phyloP scores from a whole-genome alignment of 53 echinoderm and acorn worm species.

The Actinopyga echinites region DNA sequence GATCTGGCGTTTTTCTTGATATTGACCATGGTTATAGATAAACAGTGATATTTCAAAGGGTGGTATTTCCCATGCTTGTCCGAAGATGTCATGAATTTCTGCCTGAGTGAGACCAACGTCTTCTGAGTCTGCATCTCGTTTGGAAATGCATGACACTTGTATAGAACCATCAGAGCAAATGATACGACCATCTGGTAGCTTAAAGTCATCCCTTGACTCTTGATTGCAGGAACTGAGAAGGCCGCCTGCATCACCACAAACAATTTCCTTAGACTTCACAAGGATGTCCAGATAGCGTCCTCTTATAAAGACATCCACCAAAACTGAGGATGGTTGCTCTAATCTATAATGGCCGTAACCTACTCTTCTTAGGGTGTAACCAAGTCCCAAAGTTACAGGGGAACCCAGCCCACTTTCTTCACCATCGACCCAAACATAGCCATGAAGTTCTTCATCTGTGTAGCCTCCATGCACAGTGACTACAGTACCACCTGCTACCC shows the following conservation, averaged over 20 bases:
- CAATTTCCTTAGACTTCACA: not conserved
- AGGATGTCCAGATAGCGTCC: constrained; percentile 70
- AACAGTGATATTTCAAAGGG: constrained; percentile 36
- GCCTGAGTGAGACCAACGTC: constrained; percentile 44
- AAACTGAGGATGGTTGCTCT: constrained; percentile 31
- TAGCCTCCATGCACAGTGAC: constrained; percentile 76
- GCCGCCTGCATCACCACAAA: constrained; percentile 58
- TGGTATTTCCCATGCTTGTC: constrained; percentile 66
- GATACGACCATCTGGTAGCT: constrained; percentile 56
- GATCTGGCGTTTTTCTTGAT: constrained; percentile 61
- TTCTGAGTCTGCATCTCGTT: not conserved
- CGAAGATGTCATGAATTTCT: constrained; percentile 71
- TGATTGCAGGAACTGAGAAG: constrained; percentile 74
- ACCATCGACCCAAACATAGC: constrained; percentile 67
- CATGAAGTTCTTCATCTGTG: constrained; percentile 66
- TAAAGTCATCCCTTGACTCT: constrained; percentile 67
- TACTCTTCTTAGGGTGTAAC: constrained; percentile 50
- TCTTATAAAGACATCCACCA: constrained; percentile 62
- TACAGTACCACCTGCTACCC: constrained; percentile 18
- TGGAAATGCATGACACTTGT: not conserved
- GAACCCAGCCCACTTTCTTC: constrained; percentile 11
- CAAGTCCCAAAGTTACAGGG: constrained; percentile 2
- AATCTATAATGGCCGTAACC: constrained; percentile 70
- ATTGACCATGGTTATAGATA: constrained; percentile 62
- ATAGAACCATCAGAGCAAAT: constrained; percentile 1